Base-by-base conservation (phyloP, 2,888 invertebrate genomes). In the Thereva unica region DNA sequence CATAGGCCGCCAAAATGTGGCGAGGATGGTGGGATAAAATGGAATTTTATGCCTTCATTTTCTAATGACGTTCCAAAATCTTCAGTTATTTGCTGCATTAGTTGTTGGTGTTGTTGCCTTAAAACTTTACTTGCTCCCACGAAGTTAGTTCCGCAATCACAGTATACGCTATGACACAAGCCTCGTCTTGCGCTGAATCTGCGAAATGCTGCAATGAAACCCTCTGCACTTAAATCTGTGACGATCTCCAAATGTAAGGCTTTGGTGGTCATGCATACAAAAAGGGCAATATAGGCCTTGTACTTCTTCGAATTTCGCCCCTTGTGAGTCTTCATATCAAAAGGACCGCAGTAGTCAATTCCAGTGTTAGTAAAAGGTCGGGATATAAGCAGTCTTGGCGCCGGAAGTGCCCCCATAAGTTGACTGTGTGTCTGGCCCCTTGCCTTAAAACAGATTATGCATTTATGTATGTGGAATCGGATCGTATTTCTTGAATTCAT, bases 1-100 rank as follows among this genome's bases (percentile, higher is more conserved):
- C 23, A 23, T 23, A 23, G 23, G 1, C 23, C 23, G 23, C 76
- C 74, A 56, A 73, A 74, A 64, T 76, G 74, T 1, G 75, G 73
- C 5, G 74, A 67, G 5, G 52, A 23, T 4, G 75, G 73, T 3
- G 75, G 75, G 40, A 71, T 75, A 45, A 76, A 78, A 40, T 74
- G 68, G 76, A 76, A 77, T 45, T 45, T n/a, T 2, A 45, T 10
- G 4, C 45, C 45, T n/a, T 45, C 9, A 23, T 23, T 23, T 23
- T 23, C 23, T 23, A 23, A 2, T 23, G 23, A 23, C 10, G 45
- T 1, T 45, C n/a, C 9, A 10, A 45, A 45, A 4, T 7, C 4
- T n/a, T 45, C 45, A 2, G 5, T 8, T 9, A 45, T 45, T 7
- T 45, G n/a, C 2, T 8, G 9, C 9, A 10, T 8, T 8, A 5